Evolutionary conservation across 30 jellyfish, hydroid and myxozoan species (phyloP).

Genomic region (Hydractinia symbiolongicarpus): DNA sequence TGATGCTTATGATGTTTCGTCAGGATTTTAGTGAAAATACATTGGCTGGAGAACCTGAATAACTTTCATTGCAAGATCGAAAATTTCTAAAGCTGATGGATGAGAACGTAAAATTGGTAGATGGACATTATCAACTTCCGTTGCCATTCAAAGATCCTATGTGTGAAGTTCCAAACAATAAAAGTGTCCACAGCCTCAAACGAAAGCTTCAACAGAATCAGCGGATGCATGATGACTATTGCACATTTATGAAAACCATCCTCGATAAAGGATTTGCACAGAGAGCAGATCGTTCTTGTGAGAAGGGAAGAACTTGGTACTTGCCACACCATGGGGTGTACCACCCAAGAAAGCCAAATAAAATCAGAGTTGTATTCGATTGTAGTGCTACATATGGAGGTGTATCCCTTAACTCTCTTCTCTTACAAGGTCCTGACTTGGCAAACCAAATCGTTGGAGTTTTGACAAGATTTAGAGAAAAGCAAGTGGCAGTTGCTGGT

Average conservation of each 20-base stretch:
- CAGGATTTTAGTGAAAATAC: constrained; percentile 5
- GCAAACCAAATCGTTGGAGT: too few relatives aligned
- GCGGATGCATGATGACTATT: constrained; percentile 5
- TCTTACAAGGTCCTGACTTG: constrained; percentile 58
- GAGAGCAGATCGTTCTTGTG: neutral
- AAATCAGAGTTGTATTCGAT: too few relatives aligned
- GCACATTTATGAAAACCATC: constrained; percentile 13
- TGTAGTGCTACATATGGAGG: constrained; percentile 59
- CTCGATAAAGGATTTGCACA: constrained; percentile 23
- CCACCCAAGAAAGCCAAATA: constrained; percentile 62
- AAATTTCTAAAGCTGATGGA: constrained; percentile 30
- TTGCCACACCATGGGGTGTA: constrained; percentile 58
- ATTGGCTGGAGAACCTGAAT: constrained; percentile 22
- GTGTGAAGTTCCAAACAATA: constrained; percentile 8
- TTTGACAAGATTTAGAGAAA: constrained; percentile 54
- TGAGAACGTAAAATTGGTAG: constrained; percentile 14
- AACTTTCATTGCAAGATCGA: constrained; percentile 14
- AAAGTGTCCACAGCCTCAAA: constrained; percentile 15
- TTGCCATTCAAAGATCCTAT: constrained; percentile 20
- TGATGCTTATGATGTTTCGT: constrained; percentile 4
- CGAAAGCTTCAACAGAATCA: neutral
- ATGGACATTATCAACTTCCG: constrained; percentile 26
- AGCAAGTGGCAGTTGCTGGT: too few relatives aligned
- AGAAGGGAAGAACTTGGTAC: constrained; percentile 45
- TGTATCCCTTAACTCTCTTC: constrained; percentile 40